These are phyloP conservation scores for Mustela nigripes DNA, from an alignment of 2,113 vertebrate species.

Conservation along the genomic window DNA sequence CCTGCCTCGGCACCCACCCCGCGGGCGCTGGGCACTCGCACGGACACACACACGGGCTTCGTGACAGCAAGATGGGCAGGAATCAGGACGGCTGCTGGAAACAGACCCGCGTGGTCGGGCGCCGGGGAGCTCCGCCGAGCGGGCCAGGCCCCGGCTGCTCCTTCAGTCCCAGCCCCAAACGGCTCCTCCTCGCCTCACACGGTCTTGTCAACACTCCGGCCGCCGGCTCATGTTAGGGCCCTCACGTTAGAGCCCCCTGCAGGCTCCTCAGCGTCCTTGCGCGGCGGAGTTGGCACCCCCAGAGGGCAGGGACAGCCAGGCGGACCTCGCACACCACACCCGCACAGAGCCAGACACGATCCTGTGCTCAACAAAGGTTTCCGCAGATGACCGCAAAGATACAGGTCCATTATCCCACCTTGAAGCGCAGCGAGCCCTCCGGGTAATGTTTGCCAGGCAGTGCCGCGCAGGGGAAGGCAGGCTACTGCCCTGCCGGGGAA, in stretches of 20 bases:
- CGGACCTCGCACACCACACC: background rate
- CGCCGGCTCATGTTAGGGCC: background rate
- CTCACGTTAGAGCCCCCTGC: background rate
- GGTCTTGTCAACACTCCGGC: slow-evolving; percentile 40
- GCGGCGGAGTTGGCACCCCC: background rate
- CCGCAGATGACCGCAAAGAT: slow-evolving; percentile 66
- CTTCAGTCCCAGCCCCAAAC: background rate
- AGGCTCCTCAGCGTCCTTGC: background rate
- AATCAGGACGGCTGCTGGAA: background rate
- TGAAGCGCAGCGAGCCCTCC: slow-evolving; percentile 36
- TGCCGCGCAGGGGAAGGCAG: background rate
- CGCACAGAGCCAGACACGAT: slow-evolving; percentile 14
- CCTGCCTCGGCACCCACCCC: slow-evolving; percentile 12
- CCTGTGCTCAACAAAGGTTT: slow-evolving; percentile 59
- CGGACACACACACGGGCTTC: background rate
- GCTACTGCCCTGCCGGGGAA: background rate
- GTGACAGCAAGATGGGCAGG: background rate
- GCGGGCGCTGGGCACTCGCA: background rate
- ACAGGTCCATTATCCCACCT: slow-evolving; percentile 61
- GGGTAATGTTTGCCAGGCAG: background rate
- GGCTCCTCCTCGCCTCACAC: background rate
- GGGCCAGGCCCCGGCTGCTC: background rate
- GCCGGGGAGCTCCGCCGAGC: background rate
- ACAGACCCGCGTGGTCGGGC: background rate
- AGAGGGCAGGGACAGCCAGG: background rate